Conservation (phyloP, 2,113 vertebrate genomes). For the Grallaria varia region DNA sequence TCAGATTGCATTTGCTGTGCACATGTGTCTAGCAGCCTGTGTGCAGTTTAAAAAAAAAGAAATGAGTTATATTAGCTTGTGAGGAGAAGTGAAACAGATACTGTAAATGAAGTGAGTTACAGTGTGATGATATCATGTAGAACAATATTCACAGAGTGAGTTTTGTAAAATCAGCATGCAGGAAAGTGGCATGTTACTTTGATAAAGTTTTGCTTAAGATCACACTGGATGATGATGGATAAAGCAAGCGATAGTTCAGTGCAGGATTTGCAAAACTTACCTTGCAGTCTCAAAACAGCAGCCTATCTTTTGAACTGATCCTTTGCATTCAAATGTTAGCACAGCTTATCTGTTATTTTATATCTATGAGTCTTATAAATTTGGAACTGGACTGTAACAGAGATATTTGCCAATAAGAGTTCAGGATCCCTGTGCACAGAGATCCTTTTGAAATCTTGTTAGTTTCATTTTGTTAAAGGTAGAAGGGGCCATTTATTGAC, state of each 20-base stretch:
- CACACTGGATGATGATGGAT: background rate
- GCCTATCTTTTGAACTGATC: background rate
- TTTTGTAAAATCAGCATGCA: slow-evolving; percentile 63
- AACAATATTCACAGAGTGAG: slow-evolving; percentile 63
- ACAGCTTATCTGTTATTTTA: background rate
- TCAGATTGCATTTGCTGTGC: slow-evolving; percentile 85
- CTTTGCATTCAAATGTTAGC: background rate
- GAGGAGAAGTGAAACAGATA: slow-evolving; percentile 80
- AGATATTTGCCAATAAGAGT: background rate
- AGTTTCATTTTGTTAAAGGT: background rate
- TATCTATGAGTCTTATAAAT: background rate
- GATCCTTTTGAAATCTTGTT: background rate
- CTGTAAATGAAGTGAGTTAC: slow-evolving; percentile 78
- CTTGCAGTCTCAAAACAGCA: background rate
- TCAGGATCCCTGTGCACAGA: background rate
- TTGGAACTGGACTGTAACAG: background rate
- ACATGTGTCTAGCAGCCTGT: slow-evolving; percentile 83
- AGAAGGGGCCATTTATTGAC: background rate
- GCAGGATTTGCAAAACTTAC: background rate
- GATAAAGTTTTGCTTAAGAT: slow-evolving; percentile 35
- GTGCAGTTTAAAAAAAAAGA: slow-evolving; percentile 61
- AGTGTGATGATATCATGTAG: slow-evolving; percentile 70
- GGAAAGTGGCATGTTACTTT: slow-evolving; percentile 36
- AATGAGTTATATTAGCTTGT: slow-evolving; percentile 75
- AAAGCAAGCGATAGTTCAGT: background rate